Evolutionary conservation across 2,888 invertebrate genomes (phyloP), one percentile per base, ranked within the genome.

Genomic region (Noctua fimbriata): DNA sequence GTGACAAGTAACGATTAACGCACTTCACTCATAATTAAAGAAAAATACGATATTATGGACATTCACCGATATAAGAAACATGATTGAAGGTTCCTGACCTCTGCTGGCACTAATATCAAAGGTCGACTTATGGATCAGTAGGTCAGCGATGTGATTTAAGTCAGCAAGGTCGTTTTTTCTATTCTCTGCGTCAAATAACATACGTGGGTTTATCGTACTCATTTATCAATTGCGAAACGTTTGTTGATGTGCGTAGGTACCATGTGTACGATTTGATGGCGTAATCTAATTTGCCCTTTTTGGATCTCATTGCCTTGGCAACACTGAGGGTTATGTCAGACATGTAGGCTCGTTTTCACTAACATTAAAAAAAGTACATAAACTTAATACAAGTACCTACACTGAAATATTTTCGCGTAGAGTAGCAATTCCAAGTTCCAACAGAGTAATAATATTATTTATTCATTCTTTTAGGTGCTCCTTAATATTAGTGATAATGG

Each of bases 121-220:
- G 84, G 70, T 83, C 60, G 69, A 28, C 70, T 73, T 71, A 32
- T 69, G 72, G 69, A 82, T 75, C 82, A 83, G 73, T 86, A 58
- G 87, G 86, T 83, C 73, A 86, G 70, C 60, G n/a, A 67, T 83
- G 73, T 78, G 78, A 63, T 87, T 73, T 75, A 28, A 83, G 74
- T 79, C 80, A 67, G 63, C 84, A 87, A 87, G 84, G 87, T 79
- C 87, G 44, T 28, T 70, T 85, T 86, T 87, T 83, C 72, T 74
- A 67, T 75, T 85, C 82, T 75, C 41, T 49, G 65, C 36, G 74
- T 85, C 69, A 58, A 82, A 63, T 21, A 85, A 81, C 86, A 71
- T 83, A 55, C 69, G 81, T 70, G 81, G 75, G 67, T 44, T 72
- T 84, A 83, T 81, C 82, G 78, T 78, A 76, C 58, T 82, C 73